A percentile compares a stretch with the other conserved stretches of the same genome.
phyloP scores from a whole-genome alignment of 2,113 vertebrate genomes.

The Labrus mixtus region DNA sequence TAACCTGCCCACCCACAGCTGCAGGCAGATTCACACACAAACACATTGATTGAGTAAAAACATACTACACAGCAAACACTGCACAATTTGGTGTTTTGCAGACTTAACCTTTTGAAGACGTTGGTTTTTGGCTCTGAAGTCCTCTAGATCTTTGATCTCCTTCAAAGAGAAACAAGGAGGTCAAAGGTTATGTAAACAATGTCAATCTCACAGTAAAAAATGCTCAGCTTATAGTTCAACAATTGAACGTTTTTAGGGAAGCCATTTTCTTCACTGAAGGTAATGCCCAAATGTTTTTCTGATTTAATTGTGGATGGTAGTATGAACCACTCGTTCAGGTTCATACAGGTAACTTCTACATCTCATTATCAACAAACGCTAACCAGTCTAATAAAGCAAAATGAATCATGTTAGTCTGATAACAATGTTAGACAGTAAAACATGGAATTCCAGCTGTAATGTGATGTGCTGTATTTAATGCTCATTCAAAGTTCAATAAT shows the following conservation, averaged over 20 bases:
- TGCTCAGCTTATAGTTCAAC: background rate
- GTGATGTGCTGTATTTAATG: background rate
- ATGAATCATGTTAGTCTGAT: background rate
- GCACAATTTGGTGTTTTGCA: background rate
- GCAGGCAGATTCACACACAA: constrained; percentile 31
- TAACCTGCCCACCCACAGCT: constrained; percentile 93
- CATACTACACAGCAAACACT: background rate
- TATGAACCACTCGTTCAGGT: too few species aligned
- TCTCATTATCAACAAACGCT: too few species aligned
- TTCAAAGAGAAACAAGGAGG: constrained; percentile 50
- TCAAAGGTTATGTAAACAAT: constrained; percentile 9
- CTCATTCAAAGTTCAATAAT: background rate
- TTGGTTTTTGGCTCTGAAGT: constrained; percentile 96
- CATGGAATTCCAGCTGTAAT: too few species aligned
- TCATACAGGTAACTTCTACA: too few species aligned
- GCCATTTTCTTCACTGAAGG: too few species aligned
- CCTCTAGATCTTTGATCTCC: constrained; percentile 95
- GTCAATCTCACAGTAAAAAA: background rate
- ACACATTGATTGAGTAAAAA: background rate
- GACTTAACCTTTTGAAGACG: constrained; percentile 87
- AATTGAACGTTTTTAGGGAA: too few species aligned
- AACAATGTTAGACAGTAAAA: background rate
- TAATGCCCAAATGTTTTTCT: too few species aligned
- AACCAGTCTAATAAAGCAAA: too few species aligned
- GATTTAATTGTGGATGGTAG: too few species aligned